These are phyloP conservation scores for Grallaria varia DNA, from an alignment of 2,113 vertebrate species.

Conservation along the genomic window DNA sequence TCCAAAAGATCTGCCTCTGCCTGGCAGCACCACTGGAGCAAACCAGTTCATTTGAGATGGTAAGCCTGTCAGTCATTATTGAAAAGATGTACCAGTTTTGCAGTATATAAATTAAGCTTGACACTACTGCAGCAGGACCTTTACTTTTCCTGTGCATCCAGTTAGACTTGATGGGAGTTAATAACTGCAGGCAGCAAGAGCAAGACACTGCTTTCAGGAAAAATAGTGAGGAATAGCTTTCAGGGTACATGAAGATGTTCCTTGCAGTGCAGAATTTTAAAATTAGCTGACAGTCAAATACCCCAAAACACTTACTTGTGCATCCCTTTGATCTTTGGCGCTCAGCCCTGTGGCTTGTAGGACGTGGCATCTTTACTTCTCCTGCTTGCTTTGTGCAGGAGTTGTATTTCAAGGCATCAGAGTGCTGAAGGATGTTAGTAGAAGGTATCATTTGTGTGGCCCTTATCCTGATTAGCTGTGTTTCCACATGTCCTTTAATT, in stretches of 20 bases:
- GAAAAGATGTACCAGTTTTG: conserved; percentile 23
- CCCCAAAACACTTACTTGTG: background rate
- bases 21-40: background rate
- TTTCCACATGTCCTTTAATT: conserved; percentile 30
- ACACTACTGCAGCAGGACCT: conserved; percentile 15
- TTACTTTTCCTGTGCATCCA: background rate
- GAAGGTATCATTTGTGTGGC: background rate
- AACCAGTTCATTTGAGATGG: background rate
- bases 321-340: conserved; percentile 1
- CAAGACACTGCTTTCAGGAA: conserved; percentile 10
- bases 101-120: conserved; percentile 30
- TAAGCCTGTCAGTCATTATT: conserved; percentile 15
- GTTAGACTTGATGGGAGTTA: background rate
- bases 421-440: background rate
- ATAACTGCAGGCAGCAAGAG: conserved; percentile 15
- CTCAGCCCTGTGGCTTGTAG: background rate
- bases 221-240: background rate
- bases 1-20: background rate
- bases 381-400: background rate
- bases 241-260: background rate
- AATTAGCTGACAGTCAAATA: conserved; percentile 12
- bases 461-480: background rate
- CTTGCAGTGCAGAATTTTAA: background rate
- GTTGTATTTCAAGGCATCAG: background rate
- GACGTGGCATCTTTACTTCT: background rate